Evolutionary conservation across 2,888 invertebrate species (phyloP), one percentile per base, ranked within the genome.

Genomic region (Pandemis heparana): DNA sequence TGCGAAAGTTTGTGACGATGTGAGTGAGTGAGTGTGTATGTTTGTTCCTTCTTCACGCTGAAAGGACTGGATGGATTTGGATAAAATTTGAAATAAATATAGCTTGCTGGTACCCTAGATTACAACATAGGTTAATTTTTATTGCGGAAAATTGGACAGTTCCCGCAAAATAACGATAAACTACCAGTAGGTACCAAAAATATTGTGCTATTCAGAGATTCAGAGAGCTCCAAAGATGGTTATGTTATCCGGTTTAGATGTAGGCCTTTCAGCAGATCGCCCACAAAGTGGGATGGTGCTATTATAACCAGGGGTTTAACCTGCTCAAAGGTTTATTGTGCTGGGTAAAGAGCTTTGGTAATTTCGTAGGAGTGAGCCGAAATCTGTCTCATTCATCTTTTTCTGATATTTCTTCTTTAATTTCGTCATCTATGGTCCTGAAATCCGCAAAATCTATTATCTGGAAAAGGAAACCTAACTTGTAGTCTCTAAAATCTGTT

Each of bases 261-360:
- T 63, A 63, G 46, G 16, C 23, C 32, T 65, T 51, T 65, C n/a
- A 38, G 23, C 23, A 51, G 65, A 65, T 48, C 65, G n/a, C 16
- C 16, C 32, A 51, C 14, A 14, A 32, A 65, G n/a, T 48, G 5
- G 43, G 46, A 48, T 48, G 64, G 23, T n/a, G n/a, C n/a, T 32
- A 32, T 12, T 46, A 64, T 39, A 61, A 23, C 53, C 53, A 18
- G 10, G 39, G 41, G 39, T 39, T 18, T 56, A 56, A 56, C 56
- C 56, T 23, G 56, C 5, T 23, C 12, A 18, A 56, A 56, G 56
- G 23, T 12, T 56, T 56, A 56, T 53, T 56, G 23, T 56, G 18
- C 8, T 2, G 23, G 23, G 23, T 18, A 12, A 23, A 56, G 53
- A 18, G 12, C 23, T 56, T 56, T 23, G 23, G 56, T 56, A 56